Evolutionary conservation across 2,888 invertebrate species (phyloP), one percentile per base, ranked within the genome.

Genomic region (Meganola albula): DNA sequence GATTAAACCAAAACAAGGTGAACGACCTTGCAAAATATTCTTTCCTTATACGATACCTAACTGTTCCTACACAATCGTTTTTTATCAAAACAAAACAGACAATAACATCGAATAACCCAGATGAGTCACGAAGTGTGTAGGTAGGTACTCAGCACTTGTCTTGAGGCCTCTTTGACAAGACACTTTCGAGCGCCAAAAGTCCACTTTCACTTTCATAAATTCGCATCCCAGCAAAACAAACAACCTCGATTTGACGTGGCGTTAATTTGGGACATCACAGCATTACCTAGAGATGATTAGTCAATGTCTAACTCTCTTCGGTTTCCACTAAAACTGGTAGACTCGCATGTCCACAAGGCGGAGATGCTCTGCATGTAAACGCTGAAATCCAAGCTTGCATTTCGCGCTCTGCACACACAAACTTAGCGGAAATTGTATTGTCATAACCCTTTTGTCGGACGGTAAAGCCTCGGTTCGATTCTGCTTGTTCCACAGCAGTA

Each of bases 361-460:
- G 69, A 1, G 87, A 80, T 4, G 74, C 64, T 20, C 62, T 47
- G 2, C 85, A 77, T 10, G 88, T 85, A 63, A 90, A 90, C 24
- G 90, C 90, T 12, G 82, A 64, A 27, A 90, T 63, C 90, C 90
- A 90, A 20, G 88, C 78, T 12, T 88, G 89, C 37, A 90, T 57
- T 20, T 90, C 90, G 35, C 88, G 74, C 34, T 87, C 82, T 10
- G 88, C 77, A 45, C 90, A 90, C 48, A 88, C 58, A 59, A 90
- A 90, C 40, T 88, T 90, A 5, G 90, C 77, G 1, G 87, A 84
- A 42, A 89, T 83, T 9, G 89, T 87, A 12, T 88, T 88, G 53
- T 90, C 90, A 60, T 88, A 89, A n/a, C 89, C 90, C 47, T 88
- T 88, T 59, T 90, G 90, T 24, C 90, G 63, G 5, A 90, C 83